These are phyloP conservation scores for Phymastichus coffea DNA, from an alignment of 1,140 invertebrate genomes.

Conservation along the genomic window DNA sequence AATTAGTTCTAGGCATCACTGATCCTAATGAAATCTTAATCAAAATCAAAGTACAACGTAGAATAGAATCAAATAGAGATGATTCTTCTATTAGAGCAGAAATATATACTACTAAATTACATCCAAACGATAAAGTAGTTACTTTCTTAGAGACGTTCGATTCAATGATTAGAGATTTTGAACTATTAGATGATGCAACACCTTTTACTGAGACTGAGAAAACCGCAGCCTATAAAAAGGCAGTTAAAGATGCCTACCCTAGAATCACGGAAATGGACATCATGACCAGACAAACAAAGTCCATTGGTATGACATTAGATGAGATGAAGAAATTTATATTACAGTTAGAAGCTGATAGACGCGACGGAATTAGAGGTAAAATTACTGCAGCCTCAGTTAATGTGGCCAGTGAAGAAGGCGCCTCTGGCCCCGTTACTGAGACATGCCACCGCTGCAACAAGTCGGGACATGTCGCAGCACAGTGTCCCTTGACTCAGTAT, in stretches of 20 bases:
- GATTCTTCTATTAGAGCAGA: constrained; percentile 26
- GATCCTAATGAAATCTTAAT: constrained; percentile 31
- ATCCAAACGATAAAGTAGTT: constrained; percentile 28
- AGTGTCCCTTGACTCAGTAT: neutral
- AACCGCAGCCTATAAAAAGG: neutral
- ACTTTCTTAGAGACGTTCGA: constrained; percentile 34
- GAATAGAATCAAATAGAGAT: constrained; percentile 29
- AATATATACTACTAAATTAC: constrained; percentile 32
- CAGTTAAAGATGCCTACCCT: neutral
- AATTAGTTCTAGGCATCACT: constrained; percentile 28
- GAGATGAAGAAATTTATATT: neutral
- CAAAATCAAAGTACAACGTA: constrained; percentile 26
- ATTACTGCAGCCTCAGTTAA: neutral
- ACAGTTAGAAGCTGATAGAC: neutral
- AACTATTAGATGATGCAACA: neutral
- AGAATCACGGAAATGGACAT: neutral
- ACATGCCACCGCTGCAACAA: neutral
- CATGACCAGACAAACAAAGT: neutral
- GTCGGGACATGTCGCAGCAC: neutral
- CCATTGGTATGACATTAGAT: neutral
- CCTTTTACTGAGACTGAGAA: neutral
- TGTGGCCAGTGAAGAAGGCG: too few species aligned
- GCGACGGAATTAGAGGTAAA: neutral
- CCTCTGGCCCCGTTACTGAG: too few species aligned
- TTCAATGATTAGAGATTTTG: neutral